Base-by-base conservation (phyloP, 2,888 invertebrate genomes). In the Anaspis maculata region DNA sequence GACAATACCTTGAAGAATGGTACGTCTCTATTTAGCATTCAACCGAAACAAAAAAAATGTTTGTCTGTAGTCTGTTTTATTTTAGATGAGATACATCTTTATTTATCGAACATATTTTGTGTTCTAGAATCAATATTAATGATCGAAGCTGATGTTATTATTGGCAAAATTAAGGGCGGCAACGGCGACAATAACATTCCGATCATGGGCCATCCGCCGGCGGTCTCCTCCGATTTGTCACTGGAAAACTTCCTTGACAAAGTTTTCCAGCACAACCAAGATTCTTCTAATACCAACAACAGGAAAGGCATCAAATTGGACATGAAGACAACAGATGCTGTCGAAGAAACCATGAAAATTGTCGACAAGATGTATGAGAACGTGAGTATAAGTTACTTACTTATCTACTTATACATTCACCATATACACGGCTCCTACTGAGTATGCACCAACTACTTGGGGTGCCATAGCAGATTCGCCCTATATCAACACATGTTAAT, bases 201-300 rank as follows among this genome's bases (percentile, higher is more conserved):
- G 0, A 74, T 92, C 24, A 91, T 94, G 91, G 89, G 80, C 0
- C 89, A 91, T 66, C 87, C 90, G 1, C 89, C 90, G 0, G 65
- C 65, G 1, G 72, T 58, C 3, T 67, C 62, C 9, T 88, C 89
- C 0, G 85, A 91, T 62, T 68, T 92, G 21, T 75, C 83, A 1
- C 69, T 92, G 12, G 69, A 77, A 1, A 71, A 76, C 10, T 92
- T 91, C 68, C 63, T 92, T 5, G 32, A 26, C 6, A 33, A 27
- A 3, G 42, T 47, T 7, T 58, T 66, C 2, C 65, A 69, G 1
- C 77, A 81, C 21, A 61, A 74, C 9, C 60, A 66, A 7, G 64
- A 70, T 44, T 71, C 73, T 51, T 68, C 68, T 24, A n/a, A n/a
- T n/a, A n/a, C n/a, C n/a, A 59, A 59, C 5, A 49, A 57, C n/a